Base-by-base conservation (phyloP, 1,140 invertebrate genomes). In the Gonioctena quinquepunctata region DNA sequence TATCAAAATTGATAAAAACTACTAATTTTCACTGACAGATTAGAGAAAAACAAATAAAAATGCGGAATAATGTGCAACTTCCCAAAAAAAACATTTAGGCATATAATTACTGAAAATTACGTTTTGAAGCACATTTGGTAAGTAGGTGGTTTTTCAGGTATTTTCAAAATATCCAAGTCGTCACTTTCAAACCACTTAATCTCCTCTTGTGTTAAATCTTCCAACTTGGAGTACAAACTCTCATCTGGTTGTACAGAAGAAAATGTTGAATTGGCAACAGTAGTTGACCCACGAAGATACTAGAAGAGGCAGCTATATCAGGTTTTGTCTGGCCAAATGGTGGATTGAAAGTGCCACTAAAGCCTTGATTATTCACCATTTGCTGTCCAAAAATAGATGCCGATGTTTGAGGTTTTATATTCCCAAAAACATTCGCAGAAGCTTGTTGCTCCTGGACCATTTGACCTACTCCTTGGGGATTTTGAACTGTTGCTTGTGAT, bases 101-200 rank as follows among this genome's bases (percentile, higher is more conserved):
- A n/a, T n/a, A n/a, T n/a, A n/a, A n/a, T n/a, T n/a, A n/a, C n/a
- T n/a, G n/a, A 23, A 61, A 49, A 56, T 56, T 28, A 73, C 5
- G 11, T 52, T 22, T 57, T 50, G 28, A 76, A 79, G 66, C 80
- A 81, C 77, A 81, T 80, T 54, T 81, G 57, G 42, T 73, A 76
- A 23, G 80, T 77, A 26, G 83, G 83, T 27, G 83, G 82, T 68
- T 78, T 77, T 56, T 79, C 79, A 23, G 83, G 83, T 57, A 84
- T 83, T 27, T 76, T 76, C 11, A 70, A 66, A 57, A 81, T 70
- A 62, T 81, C 76, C 54, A 83, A 78, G 63, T 23, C 48, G 61
- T 75, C 74, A 72, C 71, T 79, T 62, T 80, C 62, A 72, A 80
- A 84, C 66, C 76, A 75, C 42, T 78, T 77, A 21, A 80, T 66